Evolutionary conservation across 1,140 invertebrate species (phyloP).

Genomic region (Helicoverpa armigera): DNA sequence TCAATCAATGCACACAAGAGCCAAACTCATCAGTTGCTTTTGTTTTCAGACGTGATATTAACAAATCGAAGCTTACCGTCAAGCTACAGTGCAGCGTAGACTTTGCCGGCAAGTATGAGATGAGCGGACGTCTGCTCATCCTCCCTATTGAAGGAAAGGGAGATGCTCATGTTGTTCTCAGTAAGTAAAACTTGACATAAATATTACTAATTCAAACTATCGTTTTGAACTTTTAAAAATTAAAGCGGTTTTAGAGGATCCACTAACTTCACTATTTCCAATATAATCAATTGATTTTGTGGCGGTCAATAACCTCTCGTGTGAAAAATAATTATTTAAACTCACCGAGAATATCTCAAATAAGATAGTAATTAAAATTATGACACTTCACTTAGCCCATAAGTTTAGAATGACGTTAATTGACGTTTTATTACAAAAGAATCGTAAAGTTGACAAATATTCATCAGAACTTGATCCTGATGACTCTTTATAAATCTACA

Average conservation of each 20-base stretch:
- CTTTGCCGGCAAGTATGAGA: conserved; percentile 62
- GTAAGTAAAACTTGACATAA: conserved; percentile 54
- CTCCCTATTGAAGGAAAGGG: conserved; percentile 63
- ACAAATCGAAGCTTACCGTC: conserved; percentile 50
- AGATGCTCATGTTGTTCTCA: conserved; percentile 52
- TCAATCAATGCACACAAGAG: neutral
- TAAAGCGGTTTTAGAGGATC: too few species aligned
- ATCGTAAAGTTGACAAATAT: neutral
- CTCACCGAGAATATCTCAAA: too few species aligned
- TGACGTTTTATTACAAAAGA: neutral
- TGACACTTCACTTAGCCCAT: neutral
- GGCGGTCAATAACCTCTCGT: too few species aligned
- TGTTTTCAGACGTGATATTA: conserved; percentile 57
- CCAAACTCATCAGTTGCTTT: neutral
- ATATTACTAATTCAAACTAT: neutral
- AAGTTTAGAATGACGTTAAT: neutral
- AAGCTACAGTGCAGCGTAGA: conserved; percentile 57
- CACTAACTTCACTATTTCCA: neutral
- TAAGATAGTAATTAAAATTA: neutral
- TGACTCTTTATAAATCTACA: neutral
- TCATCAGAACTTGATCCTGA: neutral
- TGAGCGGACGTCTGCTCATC: conserved; percentile 60
- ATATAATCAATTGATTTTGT: too few species aligned
- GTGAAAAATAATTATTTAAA: too few species aligned
- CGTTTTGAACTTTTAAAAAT: too few species aligned